Conservation (phyloP, 2,113 vertebrate species). For the Pristiophorus japonicus region DNA sequence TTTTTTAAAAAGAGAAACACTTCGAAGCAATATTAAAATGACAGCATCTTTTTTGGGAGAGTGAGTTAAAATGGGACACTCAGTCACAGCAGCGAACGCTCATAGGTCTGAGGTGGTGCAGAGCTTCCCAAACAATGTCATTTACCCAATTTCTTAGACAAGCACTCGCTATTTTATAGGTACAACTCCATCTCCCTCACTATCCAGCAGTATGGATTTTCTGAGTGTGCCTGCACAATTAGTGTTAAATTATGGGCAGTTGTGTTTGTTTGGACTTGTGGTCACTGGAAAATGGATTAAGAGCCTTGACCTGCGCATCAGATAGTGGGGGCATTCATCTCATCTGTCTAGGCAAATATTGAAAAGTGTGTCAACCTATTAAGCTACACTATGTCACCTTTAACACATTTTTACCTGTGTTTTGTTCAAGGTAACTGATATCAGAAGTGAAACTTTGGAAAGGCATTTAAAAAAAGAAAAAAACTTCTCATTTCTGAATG, state of each 20-base stretch:
- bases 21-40: background rate
- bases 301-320: background rate
- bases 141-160: background rate
- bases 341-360: background rate
- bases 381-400: background rate
- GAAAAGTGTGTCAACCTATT: background rate
- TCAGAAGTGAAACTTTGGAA: background rate
- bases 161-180: background rate
- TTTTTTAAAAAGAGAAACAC: background rate
- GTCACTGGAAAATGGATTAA: slow-evolving; percentile 6
- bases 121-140: no score
- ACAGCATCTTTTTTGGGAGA: background rate
- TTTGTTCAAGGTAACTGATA: background rate
- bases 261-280: background rate
- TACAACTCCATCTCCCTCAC: background rate
- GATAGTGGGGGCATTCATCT: background rate
- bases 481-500: background rate
- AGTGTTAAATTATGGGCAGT: background rate
- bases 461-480: background rate
- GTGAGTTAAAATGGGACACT: background rate
- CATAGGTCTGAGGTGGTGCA: no score
- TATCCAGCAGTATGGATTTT: background rate
- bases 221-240: background rate
- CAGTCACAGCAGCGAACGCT: no score
- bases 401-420: background rate